A percentile compares a stretch with the other conserved stretches of the same genome.
phyloP scores from a whole-genome alignment of 1,140 invertebrate species.

The Diplogasteroides magnus region DNA sequence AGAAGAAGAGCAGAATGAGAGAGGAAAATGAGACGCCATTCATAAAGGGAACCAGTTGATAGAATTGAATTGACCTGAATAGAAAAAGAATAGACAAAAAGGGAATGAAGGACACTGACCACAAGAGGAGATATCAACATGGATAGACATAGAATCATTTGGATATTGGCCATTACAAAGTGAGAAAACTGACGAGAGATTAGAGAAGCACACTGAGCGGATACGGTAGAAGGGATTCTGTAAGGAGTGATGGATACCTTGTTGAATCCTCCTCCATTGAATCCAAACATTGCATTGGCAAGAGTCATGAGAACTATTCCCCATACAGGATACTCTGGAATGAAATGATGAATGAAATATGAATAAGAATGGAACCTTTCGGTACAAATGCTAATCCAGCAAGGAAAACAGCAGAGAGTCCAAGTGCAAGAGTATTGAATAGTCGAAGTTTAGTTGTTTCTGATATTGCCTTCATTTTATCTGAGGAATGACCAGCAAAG shows the following conservation, averaged over 20 bases:
- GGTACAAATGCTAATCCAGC: conserved; percentile 40
- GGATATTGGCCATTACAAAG: conserved; percentile 52
- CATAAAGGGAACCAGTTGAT: conserved; percentile 11
- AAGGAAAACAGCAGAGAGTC: conserved; percentile 43
- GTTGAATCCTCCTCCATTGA: conserved; percentile 28
- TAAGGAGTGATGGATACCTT: conserved; percentile 13
- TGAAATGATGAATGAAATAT: background rate
- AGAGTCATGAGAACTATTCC: conserved; percentile 23
- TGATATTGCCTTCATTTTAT: conserved; percentile 35
- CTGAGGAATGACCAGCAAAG: conserved; percentile 42
- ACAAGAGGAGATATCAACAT: conserved; percentile 47
- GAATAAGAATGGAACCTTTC: background rate
- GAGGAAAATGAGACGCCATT: conserved; percentile 46
- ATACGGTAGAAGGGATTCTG: background rate
- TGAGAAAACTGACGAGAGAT: conserved; percentile 52
- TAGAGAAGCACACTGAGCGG: conserved; percentile 25
- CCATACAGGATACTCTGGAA: conserved; percentile 4
- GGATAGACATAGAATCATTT: conserved; percentile 50
- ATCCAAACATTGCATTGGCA: conserved; percentile 31
- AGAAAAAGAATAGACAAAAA: conserved; percentile 37
- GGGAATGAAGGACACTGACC: conserved; percentile 48
- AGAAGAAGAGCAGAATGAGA: conserved; percentile 46
- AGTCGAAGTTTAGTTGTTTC: conserved; percentile 51
- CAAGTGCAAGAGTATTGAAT: conserved; percentile 51
- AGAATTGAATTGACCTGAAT: conserved; percentile 35